Conservation (phyloP, 2,797 vertebrate species). For the Dromococcyx pavoninus region DNA sequence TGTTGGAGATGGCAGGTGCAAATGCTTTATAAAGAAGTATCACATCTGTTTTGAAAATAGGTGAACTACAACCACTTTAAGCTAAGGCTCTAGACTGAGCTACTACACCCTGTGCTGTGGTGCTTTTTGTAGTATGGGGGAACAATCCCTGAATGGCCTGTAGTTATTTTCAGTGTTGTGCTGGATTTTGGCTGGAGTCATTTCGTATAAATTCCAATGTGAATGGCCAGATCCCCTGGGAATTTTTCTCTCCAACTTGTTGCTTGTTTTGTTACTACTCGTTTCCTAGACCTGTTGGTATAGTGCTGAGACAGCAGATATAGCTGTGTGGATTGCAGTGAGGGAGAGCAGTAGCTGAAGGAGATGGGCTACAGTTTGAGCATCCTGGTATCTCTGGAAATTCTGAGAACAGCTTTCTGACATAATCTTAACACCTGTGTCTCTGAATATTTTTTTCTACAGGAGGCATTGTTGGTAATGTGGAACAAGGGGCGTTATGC, state of each 20-base stretch:
- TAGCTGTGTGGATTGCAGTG: rapidly evolving
- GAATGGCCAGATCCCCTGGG: neutral
- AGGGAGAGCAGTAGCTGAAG: neutral
- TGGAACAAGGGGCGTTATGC: neutral
- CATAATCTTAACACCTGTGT: neutral
- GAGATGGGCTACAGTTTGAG: neutral
- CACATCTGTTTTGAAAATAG: neutral
- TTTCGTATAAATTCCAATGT: neutral
- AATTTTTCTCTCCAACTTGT: neutral
- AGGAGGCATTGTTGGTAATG: neutral
- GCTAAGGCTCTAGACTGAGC: neutral
- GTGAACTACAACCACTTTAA: neutral
- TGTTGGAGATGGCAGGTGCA: neutral
- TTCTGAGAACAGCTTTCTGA: neutral
- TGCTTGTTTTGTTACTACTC: neutral
- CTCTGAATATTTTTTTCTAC: neutral
- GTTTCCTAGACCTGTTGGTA: neutral
- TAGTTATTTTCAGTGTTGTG: neutral
- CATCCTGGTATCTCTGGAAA: neutral
- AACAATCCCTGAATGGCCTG: neutral
- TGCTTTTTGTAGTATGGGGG: neutral
- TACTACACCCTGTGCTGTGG: neutral
- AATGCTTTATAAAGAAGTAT: neutral
- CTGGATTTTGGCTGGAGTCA: neutral
- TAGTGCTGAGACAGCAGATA: neutral